Evolutionary conservation across 2,888 invertebrate species (phyloP).

Genomic region (Phalangium opilio): DNA sequence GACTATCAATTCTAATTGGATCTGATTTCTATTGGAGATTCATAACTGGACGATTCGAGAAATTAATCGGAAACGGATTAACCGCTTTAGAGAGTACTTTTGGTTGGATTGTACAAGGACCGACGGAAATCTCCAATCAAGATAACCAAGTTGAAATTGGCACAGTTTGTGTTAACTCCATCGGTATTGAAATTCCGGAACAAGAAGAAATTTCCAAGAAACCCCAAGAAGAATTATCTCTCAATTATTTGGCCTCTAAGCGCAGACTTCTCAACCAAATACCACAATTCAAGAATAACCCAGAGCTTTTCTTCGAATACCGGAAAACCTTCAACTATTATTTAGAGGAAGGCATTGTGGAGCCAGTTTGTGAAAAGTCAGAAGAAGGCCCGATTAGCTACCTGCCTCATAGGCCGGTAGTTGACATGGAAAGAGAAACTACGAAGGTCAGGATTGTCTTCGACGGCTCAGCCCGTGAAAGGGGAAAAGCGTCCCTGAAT

Average conservation of each 20-base stretch:
- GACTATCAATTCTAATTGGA: neutral
- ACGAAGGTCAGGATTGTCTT: conserved; percentile 6
- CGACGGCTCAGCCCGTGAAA: conserved; percentile 6
- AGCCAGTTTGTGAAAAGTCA: neutral
- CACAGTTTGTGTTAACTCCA: neutral
- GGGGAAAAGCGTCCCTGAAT: conserved; percentile 5
- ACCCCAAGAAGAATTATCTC: too few relatives aligned
- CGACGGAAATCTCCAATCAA: neutral
- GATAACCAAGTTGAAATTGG: neutral
- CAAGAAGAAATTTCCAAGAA: neutral
- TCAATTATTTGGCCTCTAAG: neutral
- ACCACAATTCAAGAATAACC: conserved; percentile 1
- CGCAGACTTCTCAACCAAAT: neutral
- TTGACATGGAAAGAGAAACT: neutral
- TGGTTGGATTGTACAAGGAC: neutral
- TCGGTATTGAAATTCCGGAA: neutral
- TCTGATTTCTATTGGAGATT: conserved; percentile 2
- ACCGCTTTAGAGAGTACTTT: neutral
- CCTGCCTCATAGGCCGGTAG: conserved; percentile 5
- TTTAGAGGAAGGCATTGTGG: neutral
- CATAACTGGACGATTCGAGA: neutral
- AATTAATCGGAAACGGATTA: neutral
- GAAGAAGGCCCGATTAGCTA: neutral
- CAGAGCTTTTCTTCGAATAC: neutral
- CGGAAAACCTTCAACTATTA: neutral